Conservation (phyloP, 1,140 invertebrate genomes). For the Plectus sambesii region DNA sequence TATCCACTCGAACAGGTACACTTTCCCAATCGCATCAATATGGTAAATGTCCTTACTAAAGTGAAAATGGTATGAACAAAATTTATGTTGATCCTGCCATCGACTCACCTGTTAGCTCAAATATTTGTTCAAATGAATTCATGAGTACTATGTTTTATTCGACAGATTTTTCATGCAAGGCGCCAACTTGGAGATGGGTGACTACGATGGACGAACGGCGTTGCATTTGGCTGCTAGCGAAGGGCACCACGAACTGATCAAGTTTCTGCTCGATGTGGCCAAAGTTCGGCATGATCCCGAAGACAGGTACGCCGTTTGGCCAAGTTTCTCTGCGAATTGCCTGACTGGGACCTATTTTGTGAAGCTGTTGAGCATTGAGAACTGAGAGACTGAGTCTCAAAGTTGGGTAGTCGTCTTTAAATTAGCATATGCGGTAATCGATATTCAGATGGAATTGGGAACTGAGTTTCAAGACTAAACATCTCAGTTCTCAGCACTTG, state of each 20-base stretch:
- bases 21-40: neutral
- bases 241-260: constrained; percentile 43
- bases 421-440: too few relatives aligned
- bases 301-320: constrained; percentile 53
- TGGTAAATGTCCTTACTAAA: neutral
- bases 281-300: constrained; percentile 64
- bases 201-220: constrained; percentile 68
- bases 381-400: too few relatives aligned
- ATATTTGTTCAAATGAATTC: neutral
- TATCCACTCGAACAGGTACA: neutral
- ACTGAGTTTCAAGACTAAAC: too few relatives aligned
- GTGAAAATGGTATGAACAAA: constrained; percentile 17
- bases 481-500: too few relatives aligned
- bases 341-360: neutral
- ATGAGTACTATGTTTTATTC: neutral
- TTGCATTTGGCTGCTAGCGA: constrained; percentile 50
- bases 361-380: neutral
- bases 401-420: too few relatives aligned
- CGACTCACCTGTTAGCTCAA: constrained; percentile 14
- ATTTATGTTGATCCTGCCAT: neutral
- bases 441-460: neutral
- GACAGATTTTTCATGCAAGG: constrained; percentile 39
- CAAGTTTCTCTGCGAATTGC: neutral
- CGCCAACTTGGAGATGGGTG: constrained; percentile 61
- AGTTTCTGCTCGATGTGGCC: constrained; percentile 58